These are phyloP conservation scores for Hyperopisus bebe DNA, from an alignment of 2,113 vertebrate genomes.

Conservation along the genomic window DNA sequence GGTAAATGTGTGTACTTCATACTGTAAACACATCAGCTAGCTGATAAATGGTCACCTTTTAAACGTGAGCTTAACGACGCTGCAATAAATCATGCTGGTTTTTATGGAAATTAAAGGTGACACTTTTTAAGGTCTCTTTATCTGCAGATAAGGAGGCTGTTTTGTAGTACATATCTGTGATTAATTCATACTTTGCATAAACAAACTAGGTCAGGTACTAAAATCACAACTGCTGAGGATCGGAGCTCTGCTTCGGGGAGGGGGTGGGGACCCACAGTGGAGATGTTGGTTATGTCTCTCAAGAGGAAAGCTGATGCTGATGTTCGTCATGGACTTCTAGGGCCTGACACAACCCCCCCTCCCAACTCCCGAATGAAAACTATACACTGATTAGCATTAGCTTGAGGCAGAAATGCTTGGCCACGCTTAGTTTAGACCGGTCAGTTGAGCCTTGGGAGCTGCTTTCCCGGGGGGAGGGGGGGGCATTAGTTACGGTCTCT, in stretches of 20 bases:
- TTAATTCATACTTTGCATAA: constrained; percentile 6
- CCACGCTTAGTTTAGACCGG: constrained; percentile 2
- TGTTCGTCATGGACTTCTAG: constrained; percentile 4
- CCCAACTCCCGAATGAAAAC: not conserved
- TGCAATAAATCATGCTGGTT: not conserved
- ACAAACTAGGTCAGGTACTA: not conserved
- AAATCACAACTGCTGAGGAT: not conserved
- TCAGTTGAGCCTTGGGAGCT: not conserved
- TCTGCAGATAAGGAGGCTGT: not conserved
- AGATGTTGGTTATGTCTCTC: not conserved
- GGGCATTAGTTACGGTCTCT: constrained; percentile 10
- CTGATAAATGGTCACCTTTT: not conserved
- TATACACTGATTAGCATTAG: constrained; percentile 20
- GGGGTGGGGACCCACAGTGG: not conserved
- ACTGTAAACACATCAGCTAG: not conserved
- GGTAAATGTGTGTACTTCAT: not conserved
- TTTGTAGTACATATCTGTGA: not conserved
- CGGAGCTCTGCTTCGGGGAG: not conserved
- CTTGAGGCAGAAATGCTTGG: not conserved
- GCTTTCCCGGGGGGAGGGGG: not conserved
- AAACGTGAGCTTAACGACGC: not conserved
- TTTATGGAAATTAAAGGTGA: constrained; percentile 7
- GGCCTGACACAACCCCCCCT: not conserved
- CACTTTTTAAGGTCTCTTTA: not conserved
- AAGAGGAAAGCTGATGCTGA: not conserved